Base-by-base conservation (phyloP, 2,113 vertebrate genomes). In the Leptobrachium leishanense region DNA sequence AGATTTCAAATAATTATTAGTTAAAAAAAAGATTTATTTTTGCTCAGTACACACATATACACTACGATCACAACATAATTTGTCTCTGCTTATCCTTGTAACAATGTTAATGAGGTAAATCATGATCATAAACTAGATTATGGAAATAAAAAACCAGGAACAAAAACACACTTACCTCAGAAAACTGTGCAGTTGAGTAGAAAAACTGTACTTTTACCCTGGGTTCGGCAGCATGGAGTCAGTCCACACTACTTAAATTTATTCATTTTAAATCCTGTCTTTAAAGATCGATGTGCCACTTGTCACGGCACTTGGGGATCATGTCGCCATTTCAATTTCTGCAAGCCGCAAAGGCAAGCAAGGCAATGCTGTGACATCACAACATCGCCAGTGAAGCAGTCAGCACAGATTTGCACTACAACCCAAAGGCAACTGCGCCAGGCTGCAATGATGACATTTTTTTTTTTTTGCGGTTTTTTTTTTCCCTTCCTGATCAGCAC, bases 191-290 rank as follows among this genome's bases (percentile, higher is more conserved):
- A 59, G 55, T 59, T 59, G 10, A 59, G 55, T 4, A 12, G 55
- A 59, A 59, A 59, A 59, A 59, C 55, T 59, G 3, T 59, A 59
- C 55, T 59, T 59, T 59, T 59, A 59, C 55, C 55, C 55, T 59
- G 55, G 46, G 46, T 59, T 15, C 55, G 55, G 55, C 55, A 59
- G 55, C 55, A 59, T 59, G 13, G 55, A 59, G 55, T 2, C 10
- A 59, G 55, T 59, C 55, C 55, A 59, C 13, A 12, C 55, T 59
- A 59, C 55, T 7, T 3, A 59, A 59, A 59, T 59, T 15, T 59
- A 59, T 59, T 59, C 55, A 59, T 59, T 15, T 59, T 12, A 10
- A 59, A 59, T 13, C 55, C 55, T 59, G 55, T 59, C 55, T 59
- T 59, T 59, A 59, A 8, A 59, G 13, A 59, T 11, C 9, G 55